phyloP scores from a whole-genome alignment of 1,140 invertebrate genomes.

The Yoshiicerus persimilis region DNA sequence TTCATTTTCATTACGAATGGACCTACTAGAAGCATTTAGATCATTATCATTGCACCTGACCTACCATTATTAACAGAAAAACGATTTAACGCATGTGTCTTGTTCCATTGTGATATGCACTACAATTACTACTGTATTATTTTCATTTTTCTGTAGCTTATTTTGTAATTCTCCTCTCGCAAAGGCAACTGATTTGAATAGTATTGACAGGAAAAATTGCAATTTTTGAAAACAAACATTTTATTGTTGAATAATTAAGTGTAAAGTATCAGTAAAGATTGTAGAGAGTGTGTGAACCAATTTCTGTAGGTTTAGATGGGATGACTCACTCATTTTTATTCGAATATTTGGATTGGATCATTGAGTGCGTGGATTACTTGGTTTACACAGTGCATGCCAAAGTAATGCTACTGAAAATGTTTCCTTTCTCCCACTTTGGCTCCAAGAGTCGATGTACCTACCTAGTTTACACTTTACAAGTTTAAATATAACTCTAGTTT shows the following conservation, averaged over 20 bases:
- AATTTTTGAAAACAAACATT: no score
- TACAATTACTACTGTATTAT: no score
- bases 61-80: no score
- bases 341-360: not conserved
- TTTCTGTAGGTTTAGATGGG: not conserved
- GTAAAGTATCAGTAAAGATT: not conserved
- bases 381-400: not conserved
- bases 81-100: no score
- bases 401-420: not conserved
- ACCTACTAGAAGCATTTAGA: no score
- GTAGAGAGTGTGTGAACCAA: not conserved
- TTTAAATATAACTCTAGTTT: slow-evolving; percentile 13
- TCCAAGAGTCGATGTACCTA: not conserved
- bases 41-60: no score
- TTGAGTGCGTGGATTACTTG: not conserved
- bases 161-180: no score
- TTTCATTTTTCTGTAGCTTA: no score
- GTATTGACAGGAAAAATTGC: no score
- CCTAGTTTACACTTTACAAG: not conserved
- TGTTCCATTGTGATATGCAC: no score
- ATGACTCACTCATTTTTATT: not conserved
- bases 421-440: slow-evolving; percentile 1
- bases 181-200: no score
- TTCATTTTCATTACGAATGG: no score
- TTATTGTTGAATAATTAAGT: not conserved